phyloP scores from a whole-genome alignment of 2,113 vertebrate genomes.

The Pachycephala philippinensis region DNA sequence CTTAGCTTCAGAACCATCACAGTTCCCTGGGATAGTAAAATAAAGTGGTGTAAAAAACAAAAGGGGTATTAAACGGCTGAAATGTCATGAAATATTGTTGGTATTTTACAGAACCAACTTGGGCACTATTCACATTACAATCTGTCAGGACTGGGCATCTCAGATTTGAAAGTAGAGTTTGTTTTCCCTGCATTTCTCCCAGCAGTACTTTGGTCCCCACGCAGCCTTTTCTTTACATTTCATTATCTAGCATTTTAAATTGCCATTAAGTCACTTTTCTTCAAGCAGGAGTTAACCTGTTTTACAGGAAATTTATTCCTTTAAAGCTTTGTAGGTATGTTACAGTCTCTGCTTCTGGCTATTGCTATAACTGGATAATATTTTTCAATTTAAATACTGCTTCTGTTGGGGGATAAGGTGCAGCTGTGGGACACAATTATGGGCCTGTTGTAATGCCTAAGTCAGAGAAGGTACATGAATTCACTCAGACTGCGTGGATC shows the following conservation, averaged over 20 bases:
- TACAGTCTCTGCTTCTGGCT: neutral
- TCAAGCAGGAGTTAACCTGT: neutral
- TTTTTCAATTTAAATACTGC: neutral
- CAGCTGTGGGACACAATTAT: neutral
- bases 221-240: neutral
- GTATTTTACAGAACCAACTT: neutral
- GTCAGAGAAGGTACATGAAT: neutral
- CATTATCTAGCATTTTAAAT: neutral
- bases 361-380: neutral
- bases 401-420: neutral
- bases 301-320: neutral
- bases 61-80: neutral
- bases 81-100: neutral
- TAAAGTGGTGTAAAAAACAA: neutral
- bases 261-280: neutral
- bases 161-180: neutral
- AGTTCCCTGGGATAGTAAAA: neutral
- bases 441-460: neutral
- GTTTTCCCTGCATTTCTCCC: neutral
- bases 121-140: neutral
- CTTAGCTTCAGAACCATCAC: neutral
- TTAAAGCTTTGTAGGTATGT: neutral
- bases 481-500: neutral
- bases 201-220: neutral
- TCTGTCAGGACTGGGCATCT: neutral